A percentile compares a stretch with the other conserved stretches of the same genome.
phyloP scores from a whole-genome alignment of 2,888 invertebrate species.

The Himalopsyche japonica region DNA sequence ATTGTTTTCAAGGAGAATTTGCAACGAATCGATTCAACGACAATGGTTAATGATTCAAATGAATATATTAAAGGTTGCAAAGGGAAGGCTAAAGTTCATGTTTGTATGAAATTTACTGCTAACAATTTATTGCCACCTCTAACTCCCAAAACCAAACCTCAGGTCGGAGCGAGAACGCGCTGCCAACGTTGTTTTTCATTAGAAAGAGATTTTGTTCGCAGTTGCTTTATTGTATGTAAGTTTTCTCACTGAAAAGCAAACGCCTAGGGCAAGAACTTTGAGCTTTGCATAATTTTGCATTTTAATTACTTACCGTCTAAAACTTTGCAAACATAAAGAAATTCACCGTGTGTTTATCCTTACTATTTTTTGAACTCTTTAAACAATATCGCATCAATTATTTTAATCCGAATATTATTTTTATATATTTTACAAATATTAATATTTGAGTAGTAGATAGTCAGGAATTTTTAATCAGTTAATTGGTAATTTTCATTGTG shows the following conservation, averaged over 20 bases:
- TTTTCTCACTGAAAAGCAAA: not conserved
- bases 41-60: not conserved
- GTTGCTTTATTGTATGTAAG: not conserved
- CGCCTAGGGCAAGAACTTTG: not conserved
- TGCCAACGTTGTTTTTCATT: not conserved
- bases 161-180: not conserved
- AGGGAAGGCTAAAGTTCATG: not conserved
- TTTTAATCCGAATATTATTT: not conserved
- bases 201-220: not conserved
- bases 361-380: not conserved
- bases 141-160: not conserved
- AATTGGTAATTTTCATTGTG: no score
- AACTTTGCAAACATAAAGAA: not conserved
- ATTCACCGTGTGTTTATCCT: not conserved
- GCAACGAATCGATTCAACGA: not conserved
- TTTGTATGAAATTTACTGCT: not conserved
- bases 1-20: no score
- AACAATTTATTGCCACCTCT: not conserved
- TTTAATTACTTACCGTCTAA: not conserved
- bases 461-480: no score
- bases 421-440: no score
- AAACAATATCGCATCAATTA: not conserved
- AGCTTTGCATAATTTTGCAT: not conserved
- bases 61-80: not conserved
- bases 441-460: no score